These are phyloP conservation scores for Keiferia lycopersicella DNA, from an alignment of 2,888 invertebrate genomes.

Conservation along the genomic window DNA sequence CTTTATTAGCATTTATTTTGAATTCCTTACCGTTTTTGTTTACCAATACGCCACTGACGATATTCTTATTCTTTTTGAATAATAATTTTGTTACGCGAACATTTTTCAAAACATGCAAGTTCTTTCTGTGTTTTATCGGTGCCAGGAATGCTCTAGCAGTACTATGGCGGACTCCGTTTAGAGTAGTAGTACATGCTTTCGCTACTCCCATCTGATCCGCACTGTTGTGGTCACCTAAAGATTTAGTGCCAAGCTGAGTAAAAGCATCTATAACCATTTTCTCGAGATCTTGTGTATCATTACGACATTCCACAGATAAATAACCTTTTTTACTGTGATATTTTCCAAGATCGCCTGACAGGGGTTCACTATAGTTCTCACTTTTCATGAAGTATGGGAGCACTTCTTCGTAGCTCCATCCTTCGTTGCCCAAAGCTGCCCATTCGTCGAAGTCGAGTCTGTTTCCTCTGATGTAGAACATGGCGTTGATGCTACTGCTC, in stretches of 20 bases:
- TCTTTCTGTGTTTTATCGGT: conserved; percentile 57
- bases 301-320: conserved; percentile 58
- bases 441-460: conserved; percentile 78
- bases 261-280: conserved; percentile 58
- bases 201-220: conserved; percentile 72
- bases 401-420: conserved; percentile 81
- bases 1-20: conserved; percentile 62
- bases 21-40: conserved; percentile 58
- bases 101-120: conserved; percentile 73
- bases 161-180: conserved; percentile 71
- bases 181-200: conserved; percentile 65
- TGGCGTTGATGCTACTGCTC: conserved; percentile 79
- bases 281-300: conserved; percentile 45
- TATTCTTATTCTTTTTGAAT: conserved; percentile 73
- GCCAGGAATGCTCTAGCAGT: conserved; percentile 78
- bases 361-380: conserved; percentile 56
- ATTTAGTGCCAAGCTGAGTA: conserved; percentile 65
- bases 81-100: conserved; percentile 77
- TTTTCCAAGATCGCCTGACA: conserved; percentile 41
- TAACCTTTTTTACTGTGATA: conserved; percentile 66
- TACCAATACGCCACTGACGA: conserved; percentile 62
- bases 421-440: conserved; percentile 74
- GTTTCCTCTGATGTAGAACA: conserved; percentile 81
- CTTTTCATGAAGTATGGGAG: conserved; percentile 76
- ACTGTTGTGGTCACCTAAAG: conserved; percentile 63